phyloP scores from a whole-genome alignment of 2,888 invertebrate species.

The Xestia c-nigrum region DNA sequence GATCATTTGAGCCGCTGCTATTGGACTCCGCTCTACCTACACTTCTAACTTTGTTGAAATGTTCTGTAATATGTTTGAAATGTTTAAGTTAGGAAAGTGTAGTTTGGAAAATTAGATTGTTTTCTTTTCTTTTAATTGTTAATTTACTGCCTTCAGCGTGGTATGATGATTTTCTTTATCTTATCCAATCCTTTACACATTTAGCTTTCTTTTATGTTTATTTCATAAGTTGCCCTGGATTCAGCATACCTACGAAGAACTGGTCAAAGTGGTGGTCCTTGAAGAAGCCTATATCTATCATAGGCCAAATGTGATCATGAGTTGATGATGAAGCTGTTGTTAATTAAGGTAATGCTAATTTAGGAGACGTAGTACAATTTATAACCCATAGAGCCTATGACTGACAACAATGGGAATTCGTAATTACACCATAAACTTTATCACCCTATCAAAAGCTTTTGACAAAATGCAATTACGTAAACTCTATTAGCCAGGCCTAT shows the following conservation, averaged over 20 bases:
- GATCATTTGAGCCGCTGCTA: conserved; percentile 44
- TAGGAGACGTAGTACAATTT: not conserved
- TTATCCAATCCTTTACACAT: no score
- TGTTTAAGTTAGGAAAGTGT: not conserved
- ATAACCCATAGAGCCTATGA: not conserved
- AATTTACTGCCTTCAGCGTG: not conserved
- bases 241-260: not conserved
- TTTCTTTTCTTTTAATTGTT: not conserved
- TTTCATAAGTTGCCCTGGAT: not conserved
- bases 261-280: not conserved
- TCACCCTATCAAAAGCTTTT: conserved; percentile 38
- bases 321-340: not conserved
- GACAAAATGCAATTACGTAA: conserved; percentile 51
- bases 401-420: not conserved
- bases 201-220: not conserved
- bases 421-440: conserved; percentile 22
- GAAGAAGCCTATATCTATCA: no score
- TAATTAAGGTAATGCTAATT: not conserved
- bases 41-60: conserved; percentile 19
- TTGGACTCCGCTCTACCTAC: conserved; percentile 4
- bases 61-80: conserved; percentile 16
- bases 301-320: not conserved
- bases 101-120: not conserved
- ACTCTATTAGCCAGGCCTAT: conserved; percentile 43
- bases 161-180: not conserved